Percentiles rank a stretch among this genome's conserved stretches.
phyloP scores from a whole-genome alignment of 2,113 vertebrate species.

The Apistogramma diplotaenia region DNA sequence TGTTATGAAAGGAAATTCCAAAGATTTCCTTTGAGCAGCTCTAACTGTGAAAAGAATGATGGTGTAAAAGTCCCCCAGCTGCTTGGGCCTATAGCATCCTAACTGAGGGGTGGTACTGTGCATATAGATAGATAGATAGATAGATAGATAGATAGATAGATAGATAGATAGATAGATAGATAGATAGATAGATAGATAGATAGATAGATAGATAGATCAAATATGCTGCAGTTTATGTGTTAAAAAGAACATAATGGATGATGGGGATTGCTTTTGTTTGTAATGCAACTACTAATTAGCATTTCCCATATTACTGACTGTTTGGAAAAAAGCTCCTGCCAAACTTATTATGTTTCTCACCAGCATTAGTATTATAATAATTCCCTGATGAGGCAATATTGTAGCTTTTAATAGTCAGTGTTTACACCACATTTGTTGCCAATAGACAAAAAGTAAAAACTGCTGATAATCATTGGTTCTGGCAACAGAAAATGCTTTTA shows the following conservation, averaged over 20 bases:
- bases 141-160: too few species aligned
- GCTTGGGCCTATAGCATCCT: too few species aligned
- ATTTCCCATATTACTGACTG: slow-evolving; percentile 44
- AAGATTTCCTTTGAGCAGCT: too few species aligned
- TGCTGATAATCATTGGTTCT: slow-evolving; percentile 92
- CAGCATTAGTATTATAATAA: slow-evolving; percentile 74
- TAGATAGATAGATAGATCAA: too few species aligned
- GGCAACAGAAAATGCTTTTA: slow-evolving; percentile 91
- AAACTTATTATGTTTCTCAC: slow-evolving; percentile 56
- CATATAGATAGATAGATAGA: too few species aligned
- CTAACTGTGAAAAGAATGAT: too few species aligned
- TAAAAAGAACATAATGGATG: slow-evolving; percentile 28
- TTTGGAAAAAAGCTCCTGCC: slow-evolving; percentile 57
- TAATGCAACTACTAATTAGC: slow-evolving; percentile 66
- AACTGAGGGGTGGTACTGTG: too few species aligned
- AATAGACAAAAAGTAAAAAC: slow-evolving; percentile 87
- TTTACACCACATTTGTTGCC: slow-evolving; percentile 85
- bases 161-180: too few species aligned
- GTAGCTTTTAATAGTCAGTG: slow-evolving; percentile 82
- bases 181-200: too few species aligned
- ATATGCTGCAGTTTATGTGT: not conserved
- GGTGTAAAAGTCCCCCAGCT: too few species aligned
- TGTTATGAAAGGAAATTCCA: not conserved
- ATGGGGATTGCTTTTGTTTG: slow-evolving; percentile 56
- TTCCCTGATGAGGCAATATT: slow-evolving; percentile 88